Evolutionary conservation across 2,888 invertebrate genomes (phyloP).

Genomic region (Stenoptilia bipunctidactyla): DNA sequence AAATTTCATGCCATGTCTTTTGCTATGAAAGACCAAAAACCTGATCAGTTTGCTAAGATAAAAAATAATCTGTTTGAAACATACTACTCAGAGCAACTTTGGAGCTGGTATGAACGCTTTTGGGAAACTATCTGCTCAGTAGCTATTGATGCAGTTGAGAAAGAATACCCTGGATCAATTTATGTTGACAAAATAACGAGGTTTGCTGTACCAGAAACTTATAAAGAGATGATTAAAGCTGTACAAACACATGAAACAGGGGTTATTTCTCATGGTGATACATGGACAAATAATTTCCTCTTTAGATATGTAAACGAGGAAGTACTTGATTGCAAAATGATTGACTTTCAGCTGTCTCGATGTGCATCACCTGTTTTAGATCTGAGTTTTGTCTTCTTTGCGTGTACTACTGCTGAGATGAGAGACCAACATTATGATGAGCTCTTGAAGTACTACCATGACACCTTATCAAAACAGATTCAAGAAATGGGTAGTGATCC

Average conservation of each 20-base stretch:
- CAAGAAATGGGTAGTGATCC: constrained; percentile 73
- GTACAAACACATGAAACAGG: constrained; percentile 44
- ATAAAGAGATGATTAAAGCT: constrained; percentile 55
- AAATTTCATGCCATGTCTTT: constrained; percentile 73
- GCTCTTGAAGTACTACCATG: constrained; percentile 73
- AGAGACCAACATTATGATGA: constrained; percentile 71
- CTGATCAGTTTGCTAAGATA: constrained; percentile 52
- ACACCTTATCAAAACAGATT: constrained; percentile 64
- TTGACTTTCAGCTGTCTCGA: constrained; percentile 79
- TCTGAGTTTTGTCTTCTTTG: constrained; percentile 61
- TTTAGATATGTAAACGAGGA: constrained; percentile 40
- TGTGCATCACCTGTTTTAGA: constrained; percentile 72
- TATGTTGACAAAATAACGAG: constrained; percentile 70
- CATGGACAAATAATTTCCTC: constrained; percentile 83
- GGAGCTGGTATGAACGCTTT: constrained; percentile 71
- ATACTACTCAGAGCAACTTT: constrained; percentile 66
- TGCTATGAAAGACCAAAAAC: constrained; percentile 69
- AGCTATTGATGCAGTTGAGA: constrained; percentile 74
- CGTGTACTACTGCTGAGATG: constrained; percentile 73
- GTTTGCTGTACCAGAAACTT: constrained; percentile 63
- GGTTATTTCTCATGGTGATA: constrained; percentile 79
- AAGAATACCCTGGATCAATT: constrained; percentile 71
- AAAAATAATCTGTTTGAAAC: constrained; percentile 58
- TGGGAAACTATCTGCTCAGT: constrained; percentile 60
- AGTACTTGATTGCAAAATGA: constrained; percentile 64